A percentile compares a stretch with the other conserved stretches of the same genome.
phyloP scores from a whole-genome alignment of 1,140 invertebrate species.

The Potamilus streckersoni region DNA sequence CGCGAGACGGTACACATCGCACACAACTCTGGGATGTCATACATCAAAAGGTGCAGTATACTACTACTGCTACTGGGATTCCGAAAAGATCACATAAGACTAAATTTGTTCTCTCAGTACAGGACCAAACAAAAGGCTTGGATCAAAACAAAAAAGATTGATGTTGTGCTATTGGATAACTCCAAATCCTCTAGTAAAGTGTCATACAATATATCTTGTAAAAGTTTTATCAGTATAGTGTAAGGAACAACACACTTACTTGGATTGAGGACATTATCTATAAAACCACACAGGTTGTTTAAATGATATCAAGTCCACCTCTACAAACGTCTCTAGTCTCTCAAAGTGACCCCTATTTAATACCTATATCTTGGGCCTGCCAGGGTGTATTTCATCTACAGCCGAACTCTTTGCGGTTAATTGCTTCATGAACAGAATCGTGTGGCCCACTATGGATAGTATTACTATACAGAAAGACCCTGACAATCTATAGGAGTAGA shows the following conservation, averaged over 20 bases:
- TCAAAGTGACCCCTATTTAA: no score
- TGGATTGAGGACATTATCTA: no score
- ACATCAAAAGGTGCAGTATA: slow-evolving; percentile 10
- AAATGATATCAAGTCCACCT: no score
- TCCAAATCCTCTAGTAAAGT: slow-evolving; percentile 17
- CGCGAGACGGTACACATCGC: slow-evolving; percentile 7
- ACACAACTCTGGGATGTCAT: slow-evolving; percentile 12
- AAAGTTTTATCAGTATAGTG: slow-evolving; percentile 5
- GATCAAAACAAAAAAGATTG: slow-evolving; percentile 3
- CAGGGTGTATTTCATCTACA: no score
- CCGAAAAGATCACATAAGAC: slow-evolving; percentile 11
- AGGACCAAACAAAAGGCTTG: slow-evolving; percentile 2
- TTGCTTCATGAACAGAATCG: no score
- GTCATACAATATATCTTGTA: not conserved
- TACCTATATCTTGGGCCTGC: no score
- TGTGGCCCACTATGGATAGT: no score
- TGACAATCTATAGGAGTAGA: not conserved
- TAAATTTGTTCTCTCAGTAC: slow-evolving; percentile 5
- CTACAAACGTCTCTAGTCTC: no score
- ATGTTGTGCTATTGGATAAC: slow-evolving; percentile 10
- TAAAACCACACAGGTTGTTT: no score
- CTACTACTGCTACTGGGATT: slow-evolving; percentile 13
- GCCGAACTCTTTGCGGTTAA: no score
- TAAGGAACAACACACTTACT: not conserved
- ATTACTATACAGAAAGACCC: no score